Percentiles rank a stretch among this genome's conserved stretches.
phyloP scores from a whole-genome alignment of 2,113 vertebrate species.

The Gambusia holbrooki region DNA sequence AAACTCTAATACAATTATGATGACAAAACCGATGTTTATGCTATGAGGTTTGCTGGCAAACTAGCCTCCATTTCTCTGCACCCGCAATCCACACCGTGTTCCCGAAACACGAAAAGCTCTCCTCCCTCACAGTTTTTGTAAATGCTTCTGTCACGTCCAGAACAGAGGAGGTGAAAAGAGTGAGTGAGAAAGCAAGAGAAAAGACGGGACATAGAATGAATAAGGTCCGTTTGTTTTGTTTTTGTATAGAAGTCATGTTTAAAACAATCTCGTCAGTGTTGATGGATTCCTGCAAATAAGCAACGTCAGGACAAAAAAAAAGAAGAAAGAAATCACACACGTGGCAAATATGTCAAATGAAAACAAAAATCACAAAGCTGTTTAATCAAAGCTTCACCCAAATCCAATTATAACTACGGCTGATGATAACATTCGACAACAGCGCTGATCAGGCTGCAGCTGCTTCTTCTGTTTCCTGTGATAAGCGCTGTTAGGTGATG shows the following conservation, averaged over 20 bases:
- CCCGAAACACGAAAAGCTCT: slow-evolving; percentile 22
- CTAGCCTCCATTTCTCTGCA: slow-evolving; percentile 19
- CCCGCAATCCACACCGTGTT: not conserved
- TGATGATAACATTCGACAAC: slow-evolving; percentile 24
- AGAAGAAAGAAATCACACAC: slow-evolving; percentile 9
- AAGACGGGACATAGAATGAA: slow-evolving; percentile 66
- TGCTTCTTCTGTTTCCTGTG: slow-evolving; percentile 27
- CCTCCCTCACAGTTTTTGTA: slow-evolving; percentile 15
- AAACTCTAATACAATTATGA: slow-evolving; percentile 48
- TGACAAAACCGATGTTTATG: slow-evolving; percentile 18
- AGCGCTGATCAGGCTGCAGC: slow-evolving; percentile 38
- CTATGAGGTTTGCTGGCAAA: slow-evolving; percentile 9
- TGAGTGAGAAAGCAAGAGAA: slow-evolving; percentile 44
- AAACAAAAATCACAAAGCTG: slow-evolving; percentile 46
- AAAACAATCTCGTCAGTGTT: slow-evolving; percentile 49
- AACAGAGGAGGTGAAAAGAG: slow-evolving; percentile 56
- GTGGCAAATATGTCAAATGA: slow-evolving; percentile 43
- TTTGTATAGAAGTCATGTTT: slow-evolving; percentile 55
- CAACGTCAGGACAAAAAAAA: slow-evolving; percentile 41
- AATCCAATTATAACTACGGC: slow-evolving; percentile 16
- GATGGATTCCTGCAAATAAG: slow-evolving; percentile 40
- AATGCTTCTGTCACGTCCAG: slow-evolving; percentile 39
- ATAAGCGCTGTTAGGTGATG: slow-evolving; percentile 32
- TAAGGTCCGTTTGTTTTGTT: slow-evolving; percentile 36
- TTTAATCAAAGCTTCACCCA: slow-evolving; percentile 33